Evolutionary conservation across 2,888 invertebrate species (phyloP).

Genomic region (Netelia virgata): DNA sequence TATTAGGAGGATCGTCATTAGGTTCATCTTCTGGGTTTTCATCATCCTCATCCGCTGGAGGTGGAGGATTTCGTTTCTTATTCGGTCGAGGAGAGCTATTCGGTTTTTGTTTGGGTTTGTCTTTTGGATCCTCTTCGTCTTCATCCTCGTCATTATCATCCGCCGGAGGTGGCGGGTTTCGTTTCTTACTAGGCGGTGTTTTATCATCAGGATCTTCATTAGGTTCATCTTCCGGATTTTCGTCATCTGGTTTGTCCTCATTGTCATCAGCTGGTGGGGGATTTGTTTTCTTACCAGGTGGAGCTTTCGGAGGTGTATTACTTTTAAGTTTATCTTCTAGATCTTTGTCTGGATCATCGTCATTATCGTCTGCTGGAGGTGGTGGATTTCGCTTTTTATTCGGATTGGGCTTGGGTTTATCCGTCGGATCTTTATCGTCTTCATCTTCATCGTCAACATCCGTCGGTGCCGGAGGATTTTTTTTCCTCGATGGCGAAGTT

Average conservation of each 20-base stretch:
- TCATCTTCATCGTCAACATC: conserved; percentile 25
- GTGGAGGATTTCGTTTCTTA: conserved; percentile 17
- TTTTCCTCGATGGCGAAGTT: conserved; percentile 20
- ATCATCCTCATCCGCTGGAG: conserved; percentile 18
- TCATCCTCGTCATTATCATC: conserved; percentile 39
- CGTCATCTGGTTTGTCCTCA: conserved; percentile 13
- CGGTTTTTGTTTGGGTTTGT: neutral
- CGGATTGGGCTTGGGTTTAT: conserved; percentile 22
- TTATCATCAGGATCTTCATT: conserved; percentile 3
- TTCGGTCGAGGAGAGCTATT: neutral
- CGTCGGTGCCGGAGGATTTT: conserved; percentile 22
- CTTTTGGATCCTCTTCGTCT: conserved; percentile 30
- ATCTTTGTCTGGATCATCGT: neutral
- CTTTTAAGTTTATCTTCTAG: conserved; percentile 20
- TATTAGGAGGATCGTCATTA: conserved; percentile 9
- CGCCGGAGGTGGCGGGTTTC: conserved; percentile 18
- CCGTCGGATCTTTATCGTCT: conserved; percentile 11
- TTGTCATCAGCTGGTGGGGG: conserved; percentile 7
- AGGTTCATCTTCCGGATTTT: conserved; percentile 18
- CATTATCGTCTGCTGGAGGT: conserved; percentile 20
- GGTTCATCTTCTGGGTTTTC: conserved; percentile 16
- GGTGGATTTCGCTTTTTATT: conserved; percentile 30
- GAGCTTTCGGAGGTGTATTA: conserved; percentile 16
- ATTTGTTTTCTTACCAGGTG: neutral
- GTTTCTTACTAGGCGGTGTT: conserved; percentile 5